Percentiles rank a stretch among this genome's conserved stretches.
These are phyloP conservation scores for Chymomyza costata DNA, from an alignment of 1,140 invertebrate genomes.

Conservation along the genomic window DNA sequence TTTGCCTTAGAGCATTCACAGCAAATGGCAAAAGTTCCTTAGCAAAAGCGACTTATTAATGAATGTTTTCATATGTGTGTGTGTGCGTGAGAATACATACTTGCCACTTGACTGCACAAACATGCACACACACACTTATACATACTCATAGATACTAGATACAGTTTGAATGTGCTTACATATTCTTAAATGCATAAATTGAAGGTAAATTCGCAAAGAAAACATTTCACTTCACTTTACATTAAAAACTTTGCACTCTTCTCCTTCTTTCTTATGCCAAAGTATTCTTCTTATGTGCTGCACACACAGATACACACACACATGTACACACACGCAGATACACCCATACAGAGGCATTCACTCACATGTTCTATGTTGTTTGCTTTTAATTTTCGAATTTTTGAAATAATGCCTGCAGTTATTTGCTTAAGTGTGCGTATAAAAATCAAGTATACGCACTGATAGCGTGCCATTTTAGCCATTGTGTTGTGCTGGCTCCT, in stretches of 20 bases:
- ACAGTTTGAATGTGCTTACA: slow-evolving; percentile 58
- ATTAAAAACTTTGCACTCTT: slow-evolving; percentile 50
- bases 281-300: slow-evolving; percentile 48
- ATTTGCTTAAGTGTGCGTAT: slow-evolving; percentile 73
- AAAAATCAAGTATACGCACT: slow-evolving; percentile 73
- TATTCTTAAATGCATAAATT: slow-evolving; percentile 74
- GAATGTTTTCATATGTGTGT: slow-evolving; percentile 42
- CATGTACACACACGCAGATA: too few species aligned
- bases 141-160: not conserved
- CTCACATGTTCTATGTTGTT: slow-evolving; percentile 44
- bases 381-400: slow-evolving; percentile 73
- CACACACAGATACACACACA: not conserved
- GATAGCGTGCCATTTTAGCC: slow-evolving; percentile 57
- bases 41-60: slow-evolving; percentile 69
- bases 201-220: slow-evolving; percentile 71
- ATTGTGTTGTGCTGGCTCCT: slow-evolving; percentile 25
- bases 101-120: slow-evolving; percentile 62
- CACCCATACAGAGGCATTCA: slow-evolving; percentile 3
- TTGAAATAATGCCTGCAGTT: slow-evolving; percentile 71
- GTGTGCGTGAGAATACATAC: slow-evolving; percentile 24
- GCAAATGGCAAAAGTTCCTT: slow-evolving; percentile 55
- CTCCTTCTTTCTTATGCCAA: slow-evolving; percentile 12
- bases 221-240: slow-evolving; percentile 70
- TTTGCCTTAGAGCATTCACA: too few species aligned
- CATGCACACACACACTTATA: slow-evolving; percentile 7